Evolutionary conservation across 2,113 vertebrate species (phyloP).

Genomic region (Cyprinodon brontotheroides): DNA sequence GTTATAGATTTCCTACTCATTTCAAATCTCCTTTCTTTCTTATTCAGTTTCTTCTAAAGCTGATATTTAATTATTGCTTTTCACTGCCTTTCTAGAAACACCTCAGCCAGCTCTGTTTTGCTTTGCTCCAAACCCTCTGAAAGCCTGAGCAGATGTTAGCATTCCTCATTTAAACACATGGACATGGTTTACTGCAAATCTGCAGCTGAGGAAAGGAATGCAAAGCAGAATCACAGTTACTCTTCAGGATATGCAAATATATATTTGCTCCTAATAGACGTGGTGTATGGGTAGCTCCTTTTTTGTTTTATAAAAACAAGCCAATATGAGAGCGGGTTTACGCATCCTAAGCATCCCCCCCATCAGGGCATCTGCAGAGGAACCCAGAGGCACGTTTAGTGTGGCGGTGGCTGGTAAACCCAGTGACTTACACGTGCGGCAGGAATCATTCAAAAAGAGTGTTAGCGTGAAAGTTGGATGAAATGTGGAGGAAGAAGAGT

Average conservation of each 20-base stretch:
- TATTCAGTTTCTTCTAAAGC: background rate
- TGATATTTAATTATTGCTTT: background rate
- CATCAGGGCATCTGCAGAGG: constrained; percentile 8
- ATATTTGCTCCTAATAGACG: background rate
- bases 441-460: constrained; percentile 20
- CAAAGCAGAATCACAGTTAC: constrained; percentile 14
- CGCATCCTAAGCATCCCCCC: no score
- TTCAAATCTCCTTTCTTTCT: background rate
- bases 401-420: constrained; percentile 7
- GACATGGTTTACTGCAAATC: constrained; percentile 2
- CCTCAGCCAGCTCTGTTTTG: background rate
- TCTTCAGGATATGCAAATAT: background rate
- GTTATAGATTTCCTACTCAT: constrained; percentile 7
- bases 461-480: constrained; percentile 13
- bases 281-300: background rate
- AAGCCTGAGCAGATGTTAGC: constrained; percentile 15
- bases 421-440: constrained; percentile 38
- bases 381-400: constrained; percentile 5
- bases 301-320: background rate
- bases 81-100: no score
- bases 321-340: background rate
- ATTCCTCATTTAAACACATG: constrained; percentile 11
- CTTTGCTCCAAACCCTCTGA: constrained; percentile 3
- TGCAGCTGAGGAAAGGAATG: constrained; percentile 16
- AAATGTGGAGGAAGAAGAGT: background rate